phyloP scores from a whole-genome alignment of 2,888 invertebrate genomes.

The Antitype chi region DNA sequence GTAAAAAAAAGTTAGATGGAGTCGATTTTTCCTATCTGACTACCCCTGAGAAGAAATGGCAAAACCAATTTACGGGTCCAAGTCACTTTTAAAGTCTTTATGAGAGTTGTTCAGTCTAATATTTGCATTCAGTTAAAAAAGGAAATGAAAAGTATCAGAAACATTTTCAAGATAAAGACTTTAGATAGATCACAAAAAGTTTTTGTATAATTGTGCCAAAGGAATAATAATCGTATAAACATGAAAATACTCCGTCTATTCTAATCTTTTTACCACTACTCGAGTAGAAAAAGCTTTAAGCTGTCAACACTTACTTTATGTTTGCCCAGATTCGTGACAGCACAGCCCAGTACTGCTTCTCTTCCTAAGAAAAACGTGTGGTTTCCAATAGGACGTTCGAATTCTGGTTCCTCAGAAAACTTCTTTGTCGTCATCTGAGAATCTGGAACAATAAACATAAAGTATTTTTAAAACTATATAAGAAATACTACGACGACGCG shows the following conservation, averaged over 20 bases:
- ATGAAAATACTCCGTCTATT: neutral
- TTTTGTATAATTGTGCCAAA: neutral
- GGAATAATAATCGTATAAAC: neutral
- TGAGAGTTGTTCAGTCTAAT: neutral
- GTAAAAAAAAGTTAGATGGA: no score
- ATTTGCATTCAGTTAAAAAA: neutral
- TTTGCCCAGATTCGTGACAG: conserved; percentile 91
- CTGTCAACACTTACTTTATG: conserved; percentile 90
- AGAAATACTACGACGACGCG: no score
- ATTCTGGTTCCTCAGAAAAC: conserved; percentile 91
- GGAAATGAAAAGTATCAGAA: neutral
- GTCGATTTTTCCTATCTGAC: no score
- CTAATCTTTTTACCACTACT: neutral
- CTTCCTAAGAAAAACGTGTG: conserved; percentile 92
- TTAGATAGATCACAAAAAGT: neutral
- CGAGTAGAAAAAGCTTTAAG: neutral
- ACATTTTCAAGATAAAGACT: neutral
- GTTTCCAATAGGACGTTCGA: conserved; percentile 91
- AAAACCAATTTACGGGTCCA: no score
- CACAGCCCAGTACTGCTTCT: conserved; percentile 92
- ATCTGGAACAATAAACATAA: conserved; percentile 85
- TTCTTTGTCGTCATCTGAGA: conserved; percentile 91
- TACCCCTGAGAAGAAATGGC: no score
- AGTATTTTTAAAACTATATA: no score
- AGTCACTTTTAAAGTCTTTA: no score